Evolutionary conservation across 2,113 vertebrate species (phyloP).

Genomic region (Delphinus delphis): DNA sequence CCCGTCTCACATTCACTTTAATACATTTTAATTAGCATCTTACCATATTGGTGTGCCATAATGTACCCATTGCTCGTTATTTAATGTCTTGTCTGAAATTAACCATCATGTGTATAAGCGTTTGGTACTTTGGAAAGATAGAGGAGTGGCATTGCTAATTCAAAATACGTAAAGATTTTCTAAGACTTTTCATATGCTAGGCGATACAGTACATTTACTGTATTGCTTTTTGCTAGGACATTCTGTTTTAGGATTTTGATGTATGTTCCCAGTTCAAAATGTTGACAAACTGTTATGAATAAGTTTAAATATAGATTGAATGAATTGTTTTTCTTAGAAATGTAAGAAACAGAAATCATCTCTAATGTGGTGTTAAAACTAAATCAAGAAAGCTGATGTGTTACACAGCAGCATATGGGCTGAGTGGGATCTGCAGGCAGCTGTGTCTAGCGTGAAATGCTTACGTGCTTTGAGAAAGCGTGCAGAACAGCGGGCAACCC

Average conservation of each 20-base stretch:
- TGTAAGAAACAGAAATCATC: not conserved
- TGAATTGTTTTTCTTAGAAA: not conserved
- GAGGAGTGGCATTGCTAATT: not conserved
- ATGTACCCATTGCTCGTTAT: not conserved
- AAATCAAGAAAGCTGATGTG: not conserved
- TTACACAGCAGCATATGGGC: not conserved
- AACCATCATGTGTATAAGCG: not conserved
- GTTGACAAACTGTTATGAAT: not conserved
- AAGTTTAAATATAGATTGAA: not conserved
- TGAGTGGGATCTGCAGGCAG: not conserved
- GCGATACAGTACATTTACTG: not conserved
- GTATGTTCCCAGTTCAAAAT: not conserved
- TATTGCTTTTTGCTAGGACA: not conserved
- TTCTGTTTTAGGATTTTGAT: slow-evolving; percentile 11
- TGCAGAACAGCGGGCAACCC: not conserved
- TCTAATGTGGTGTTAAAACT: not conserved
- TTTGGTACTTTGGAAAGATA: not conserved
- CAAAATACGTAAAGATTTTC: not conserved
- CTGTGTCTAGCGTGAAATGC: not conserved
- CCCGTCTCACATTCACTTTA: not conserved
- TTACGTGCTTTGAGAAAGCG: not conserved
- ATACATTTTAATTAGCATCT: not conserved
- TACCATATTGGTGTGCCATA: not conserved
- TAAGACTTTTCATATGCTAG: not conserved
- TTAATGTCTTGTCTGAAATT: not conserved